Conservation (phyloP, 2,888 invertebrate genomes). For the Rhynchonema sp. region DNA sequence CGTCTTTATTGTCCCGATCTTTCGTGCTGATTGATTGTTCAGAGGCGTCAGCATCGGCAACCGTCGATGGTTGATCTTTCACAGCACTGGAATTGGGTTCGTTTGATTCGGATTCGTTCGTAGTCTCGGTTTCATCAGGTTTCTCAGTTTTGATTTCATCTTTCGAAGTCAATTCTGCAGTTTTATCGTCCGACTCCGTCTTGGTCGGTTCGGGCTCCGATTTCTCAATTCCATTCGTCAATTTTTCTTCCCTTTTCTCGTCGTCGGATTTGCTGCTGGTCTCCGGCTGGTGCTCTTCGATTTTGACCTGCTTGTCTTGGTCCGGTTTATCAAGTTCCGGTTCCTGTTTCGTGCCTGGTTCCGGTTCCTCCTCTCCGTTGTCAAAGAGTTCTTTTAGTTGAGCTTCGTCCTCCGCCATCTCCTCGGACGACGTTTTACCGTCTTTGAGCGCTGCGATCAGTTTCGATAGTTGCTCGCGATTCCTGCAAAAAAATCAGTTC, state of each 20-base stretch:
- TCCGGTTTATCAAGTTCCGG: no score
- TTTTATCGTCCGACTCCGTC: neutral
- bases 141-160: neutral
- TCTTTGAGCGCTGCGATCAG: constrained; percentile 40
- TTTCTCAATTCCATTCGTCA: constrained; percentile 1
- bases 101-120: no score
- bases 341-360: no score
- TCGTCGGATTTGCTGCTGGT: neutral
- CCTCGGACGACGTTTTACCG: constrained; percentile 5
- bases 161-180: neutral
- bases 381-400: no score
- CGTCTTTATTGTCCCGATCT: constrained; percentile 2
- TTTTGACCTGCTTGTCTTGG: no score
- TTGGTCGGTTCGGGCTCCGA: neutral
- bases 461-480: constrained; percentile 53
- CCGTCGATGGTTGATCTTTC: no score
- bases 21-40: no score
- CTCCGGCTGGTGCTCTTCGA: no score
- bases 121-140: neutral
- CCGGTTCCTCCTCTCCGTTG: no score
- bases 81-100: no score
- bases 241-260: constrained; percentile 13
- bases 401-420: neutral
- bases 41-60: no score
- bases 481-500: no score